Evolutionary conservation across 35 echinoderm and acorn worm genomes (phyloP), one percentile per base, ranked within the genome.

Genomic region (Apostichopus parvimensis): DNA sequence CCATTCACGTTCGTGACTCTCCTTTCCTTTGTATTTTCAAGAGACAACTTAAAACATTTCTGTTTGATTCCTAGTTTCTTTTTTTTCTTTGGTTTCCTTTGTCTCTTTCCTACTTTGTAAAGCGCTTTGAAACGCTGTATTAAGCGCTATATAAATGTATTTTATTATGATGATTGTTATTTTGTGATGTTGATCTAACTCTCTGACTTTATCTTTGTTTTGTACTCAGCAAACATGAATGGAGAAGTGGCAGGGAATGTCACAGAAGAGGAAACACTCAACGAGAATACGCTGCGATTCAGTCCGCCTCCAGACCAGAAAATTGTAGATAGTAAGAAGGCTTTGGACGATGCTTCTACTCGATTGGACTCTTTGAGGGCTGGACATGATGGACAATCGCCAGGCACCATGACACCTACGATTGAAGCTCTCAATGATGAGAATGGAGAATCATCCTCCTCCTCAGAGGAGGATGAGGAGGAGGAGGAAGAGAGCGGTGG

Each of bases 401-500:
- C 77, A 13, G 79, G 60, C 9, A 77, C 92, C 22, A 86, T 55
- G 9, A 95, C 91, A 9, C 95, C 95, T 1, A 93, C 95, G 14
- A 96, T 96, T 75, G 88, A 96, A 80, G 95, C 92, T 55, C 68
- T 96, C 60, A 79, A 92, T 17, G 95, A 93, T 54, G 93, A 94
- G 14, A 78, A 94, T 73, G 34, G 11, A 64, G 10, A 82, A 56
- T 10, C 57, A 53, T 20, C 77, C 54, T 17, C n/a, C 72, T 52
- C 68, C 52, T 15, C 17, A 77, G 87, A 94, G 52, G 79, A 92
- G 22, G 88, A 81, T 6, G 75, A 22, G 10, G 58, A 61, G 7
- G 77, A 94, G 22, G 58, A 86, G 52, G 88, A 81, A 15, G 57
- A 18, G 5, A 18, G 14, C 1, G 14, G n/a, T 7, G n/a, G 17